Evolutionary conservation across 2,113 vertebrate species (phyloP).

Genomic region (Austrofundulus limnaeus): DNA sequence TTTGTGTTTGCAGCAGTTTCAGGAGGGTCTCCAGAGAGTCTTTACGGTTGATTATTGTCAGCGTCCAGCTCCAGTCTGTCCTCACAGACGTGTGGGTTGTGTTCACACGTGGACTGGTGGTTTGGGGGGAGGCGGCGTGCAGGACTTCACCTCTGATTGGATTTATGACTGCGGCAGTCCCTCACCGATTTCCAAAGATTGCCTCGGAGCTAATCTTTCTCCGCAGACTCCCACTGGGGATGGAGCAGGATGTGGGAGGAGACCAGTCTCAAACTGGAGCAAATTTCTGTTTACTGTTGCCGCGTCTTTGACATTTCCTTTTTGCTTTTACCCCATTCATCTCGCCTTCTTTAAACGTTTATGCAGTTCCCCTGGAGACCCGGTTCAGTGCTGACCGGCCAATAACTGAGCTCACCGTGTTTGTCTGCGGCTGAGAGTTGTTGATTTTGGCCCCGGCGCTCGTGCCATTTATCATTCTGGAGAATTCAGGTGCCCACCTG

Average conservation of each 20-base stretch:
- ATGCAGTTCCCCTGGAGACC: slow-evolving; percentile 31
- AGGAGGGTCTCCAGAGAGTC: slow-evolving; percentile 65
- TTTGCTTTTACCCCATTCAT: slow-evolving; percentile 19
- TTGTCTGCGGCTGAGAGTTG: slow-evolving; percentile 50
- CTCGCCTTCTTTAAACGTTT: slow-evolving; percentile 50
- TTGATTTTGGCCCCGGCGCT: slow-evolving; percentile 57
- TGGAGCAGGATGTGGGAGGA: slow-evolving; percentile 64
- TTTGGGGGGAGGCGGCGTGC: no score
- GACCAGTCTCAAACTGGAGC: slow-evolving; percentile 64
- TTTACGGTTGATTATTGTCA: slow-evolving; percentile 55
- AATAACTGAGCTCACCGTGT: slow-evolving; percentile 51
- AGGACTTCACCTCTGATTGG: slow-evolving; percentile 56
- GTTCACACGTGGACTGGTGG: slow-evolving; percentile 28
- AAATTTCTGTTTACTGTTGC: slow-evolving; percentile 56
- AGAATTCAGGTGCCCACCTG: slow-evolving; percentile 65
- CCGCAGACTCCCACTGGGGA: slow-evolving; percentile 59
- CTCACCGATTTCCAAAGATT: slow-evolving; percentile 66
- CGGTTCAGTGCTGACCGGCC: slow-evolving; percentile 43
- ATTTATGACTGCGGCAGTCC: slow-evolving; percentile 68
- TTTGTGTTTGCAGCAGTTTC: slow-evolving; percentile 34
- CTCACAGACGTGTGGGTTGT: no score
- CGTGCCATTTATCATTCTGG: slow-evolving; percentile 67
- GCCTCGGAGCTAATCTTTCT: slow-evolving; percentile 66
- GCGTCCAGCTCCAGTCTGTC: slow-evolving; percentile 44
- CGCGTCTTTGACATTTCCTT: slow-evolving; percentile 37